phyloP scores from a whole-genome alignment of 2,797 vertebrate genomes.

The Peromyscus eremicus region DNA sequence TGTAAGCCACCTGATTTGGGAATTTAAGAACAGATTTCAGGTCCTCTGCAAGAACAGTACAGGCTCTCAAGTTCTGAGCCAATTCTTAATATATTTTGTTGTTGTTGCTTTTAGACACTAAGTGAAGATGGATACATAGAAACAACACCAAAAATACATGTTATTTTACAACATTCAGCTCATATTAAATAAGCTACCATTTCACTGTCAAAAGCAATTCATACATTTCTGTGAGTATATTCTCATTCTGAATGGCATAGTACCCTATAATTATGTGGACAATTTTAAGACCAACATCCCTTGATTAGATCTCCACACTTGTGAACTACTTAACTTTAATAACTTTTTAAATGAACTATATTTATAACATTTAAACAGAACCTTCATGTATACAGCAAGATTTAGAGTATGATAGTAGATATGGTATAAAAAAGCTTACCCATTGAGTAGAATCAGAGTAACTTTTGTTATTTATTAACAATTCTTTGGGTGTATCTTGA shows the following conservation, averaged over 20 bases:
- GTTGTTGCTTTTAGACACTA: neutral
- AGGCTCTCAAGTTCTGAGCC: neutral
- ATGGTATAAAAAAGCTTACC: neutral
- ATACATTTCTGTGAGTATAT: neutral
- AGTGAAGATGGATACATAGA: neutral
- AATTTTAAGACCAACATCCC: neutral
- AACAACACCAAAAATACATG: neutral
- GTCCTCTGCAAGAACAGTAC: neutral
- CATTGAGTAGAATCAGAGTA: neutral
- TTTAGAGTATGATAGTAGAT: neutral
- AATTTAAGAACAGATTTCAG: neutral
- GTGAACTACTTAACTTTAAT: neutral
- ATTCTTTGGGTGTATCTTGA: neutral
- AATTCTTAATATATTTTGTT: too few species aligned
- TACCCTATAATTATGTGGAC: neutral
- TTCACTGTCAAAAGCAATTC: neutral
- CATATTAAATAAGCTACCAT: neutral
- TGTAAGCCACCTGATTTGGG: too few species aligned
- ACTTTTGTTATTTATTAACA: neutral
- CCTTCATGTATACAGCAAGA: neutral
- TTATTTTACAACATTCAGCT: neutral
- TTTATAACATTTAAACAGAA: slow-evolving; percentile 5
- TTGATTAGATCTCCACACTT: neutral
- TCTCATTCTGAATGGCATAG: neutral
- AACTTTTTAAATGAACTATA: neutral